These are phyloP conservation scores for Enoplosus armatus DNA, from an alignment of 2,797 vertebrate species.

Conservation along the genomic window DNA sequence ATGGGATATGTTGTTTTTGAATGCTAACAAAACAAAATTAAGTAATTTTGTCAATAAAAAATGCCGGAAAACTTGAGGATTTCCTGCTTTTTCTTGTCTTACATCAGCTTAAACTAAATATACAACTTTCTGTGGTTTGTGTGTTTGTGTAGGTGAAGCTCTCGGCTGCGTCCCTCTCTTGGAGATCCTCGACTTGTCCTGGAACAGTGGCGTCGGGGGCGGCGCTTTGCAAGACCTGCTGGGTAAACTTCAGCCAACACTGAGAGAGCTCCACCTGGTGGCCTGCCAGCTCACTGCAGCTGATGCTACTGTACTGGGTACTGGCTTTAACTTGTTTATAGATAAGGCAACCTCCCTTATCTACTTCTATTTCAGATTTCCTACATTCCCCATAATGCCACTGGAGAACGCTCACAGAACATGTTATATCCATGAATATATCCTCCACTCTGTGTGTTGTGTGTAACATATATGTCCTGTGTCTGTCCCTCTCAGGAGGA, in stretches of 20 bases:
- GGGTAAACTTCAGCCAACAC: slow-evolving; percentile 74
- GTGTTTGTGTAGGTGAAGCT: slow-evolving; percentile 80
- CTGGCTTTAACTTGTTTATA: too few relatives aligned
- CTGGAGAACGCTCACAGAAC: neutral
- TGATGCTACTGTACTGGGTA: slow-evolving; percentile 88
- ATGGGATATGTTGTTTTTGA: too few relatives aligned
- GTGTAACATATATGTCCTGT: neutral
- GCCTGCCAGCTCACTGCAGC: slow-evolving; percentile 87
- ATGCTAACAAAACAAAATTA: too few relatives aligned
- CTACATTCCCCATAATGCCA: slow-evolving; percentile 41
- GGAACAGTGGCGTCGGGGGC: slow-evolving; percentile 87
- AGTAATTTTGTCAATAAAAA: too few relatives aligned
- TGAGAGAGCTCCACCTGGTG: slow-evolving; percentile 88
- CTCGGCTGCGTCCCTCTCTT: slow-evolving; percentile 83
- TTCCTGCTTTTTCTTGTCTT: neutral
- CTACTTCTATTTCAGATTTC: neutral
- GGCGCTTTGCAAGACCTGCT: slow-evolving; percentile 85
- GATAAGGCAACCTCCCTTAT: neutral
- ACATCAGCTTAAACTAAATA: neutral
- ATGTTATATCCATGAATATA: neutral
- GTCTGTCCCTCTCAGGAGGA: slow-evolving; percentile 72
- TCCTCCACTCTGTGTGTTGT: neutral
- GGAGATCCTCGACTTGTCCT: slow-evolving; percentile 91
- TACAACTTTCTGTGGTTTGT: too few relatives aligned
- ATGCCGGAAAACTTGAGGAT: too few relatives aligned